Base-by-base conservation (phyloP, 2,113 vertebrate genomes). In the Polypterus senegalus region DNA sequence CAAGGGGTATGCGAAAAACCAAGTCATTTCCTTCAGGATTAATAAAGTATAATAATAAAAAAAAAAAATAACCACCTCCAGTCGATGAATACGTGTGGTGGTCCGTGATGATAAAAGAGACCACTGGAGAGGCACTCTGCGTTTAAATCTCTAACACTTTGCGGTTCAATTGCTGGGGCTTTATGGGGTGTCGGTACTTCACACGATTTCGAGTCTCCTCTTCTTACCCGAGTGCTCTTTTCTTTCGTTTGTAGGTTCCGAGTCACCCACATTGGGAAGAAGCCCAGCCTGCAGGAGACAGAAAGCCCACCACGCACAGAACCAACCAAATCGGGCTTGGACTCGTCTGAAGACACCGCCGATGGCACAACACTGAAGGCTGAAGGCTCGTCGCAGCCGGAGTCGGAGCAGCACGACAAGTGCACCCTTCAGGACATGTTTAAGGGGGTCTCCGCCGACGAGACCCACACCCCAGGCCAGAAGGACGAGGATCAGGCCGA, bases 231-330 rank as follows among this genome's bases (percentile, higher is more conserved):
- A 7, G 9, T n/a, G 27, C 0, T 3, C 0, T 3, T 8, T 9
- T 52, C 51, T 47, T 48, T 10, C 9, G 2, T 0, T 56, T n/a
- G 1, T 67, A 96, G 94, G 74, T 97, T 97, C 67, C 81, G 88
- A 27, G 94, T 97, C 64, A 97, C 85, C 1, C 92, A 95, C 69
- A 89, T 85, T 1, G 92, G 88, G 63, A 96, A 92, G 76, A 91
- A 88, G 49, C 66, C 75, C 27, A 56, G 76, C 27, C 71, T 73
- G 3, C 85, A 82, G 0, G 91, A 86, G 47, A 74, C 78, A 46
- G 78, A 77, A 10, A 83, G 85, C 3, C 74, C 76, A 0, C 47
- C 79, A 52, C 1, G 66, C 58, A 65, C 58, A 2, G 61, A 67
- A 9, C 2, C 4, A 43, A 2, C 3, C 57, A 74, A 75, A 6